Percentiles rank a stretch among this genome's conserved stretches.
These are phyloP conservation scores for Yasuhikotakia modesta DNA, from an alignment of 2,797 vertebrate genomes.

Conservation along the genomic window DNA sequence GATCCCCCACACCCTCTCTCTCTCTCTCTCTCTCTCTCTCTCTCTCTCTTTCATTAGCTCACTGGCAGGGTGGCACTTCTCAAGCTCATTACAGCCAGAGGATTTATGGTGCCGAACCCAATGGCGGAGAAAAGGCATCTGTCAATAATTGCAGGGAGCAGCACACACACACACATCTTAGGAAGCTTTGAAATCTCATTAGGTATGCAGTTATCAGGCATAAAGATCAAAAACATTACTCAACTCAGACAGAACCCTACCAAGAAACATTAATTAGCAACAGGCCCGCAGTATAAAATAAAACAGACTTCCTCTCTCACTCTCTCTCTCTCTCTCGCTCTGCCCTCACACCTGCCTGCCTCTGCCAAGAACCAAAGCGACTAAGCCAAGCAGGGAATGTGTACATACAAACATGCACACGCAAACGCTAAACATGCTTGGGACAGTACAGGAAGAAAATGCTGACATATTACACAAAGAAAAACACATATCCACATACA, in stretches of 20 bases:
- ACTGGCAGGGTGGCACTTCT: constrained; percentile 99
- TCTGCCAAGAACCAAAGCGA: constrained; percentile 66
- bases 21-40: constrained; percentile 68
- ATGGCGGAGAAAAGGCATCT: constrained; percentile 99
- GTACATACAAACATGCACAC: constrained; percentile 14
- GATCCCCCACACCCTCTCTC: constrained; percentile 67
- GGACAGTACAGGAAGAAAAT: constrained; percentile 53
- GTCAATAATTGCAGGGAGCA: constrained; percentile 99
- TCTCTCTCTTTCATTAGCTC: constrained; percentile 98
- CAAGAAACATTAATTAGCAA: constrained; percentile 99
- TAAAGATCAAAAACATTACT: constrained; percentile 99
- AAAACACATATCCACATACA: constrained; percentile 50
- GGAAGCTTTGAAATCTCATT: constrained; percentile 99
- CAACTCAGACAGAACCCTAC: constrained; percentile 99
- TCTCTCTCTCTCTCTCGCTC: constrained; percentile 53
- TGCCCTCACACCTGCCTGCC: constrained; percentile 83
- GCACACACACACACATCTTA: constrained; percentile 97
- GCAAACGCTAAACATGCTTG: constrained; percentile 46
- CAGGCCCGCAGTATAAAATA: constrained; percentile 94
- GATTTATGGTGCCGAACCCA: constrained; percentile 99
- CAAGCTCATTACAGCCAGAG: constrained; percentile 99
- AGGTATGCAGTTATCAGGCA: constrained; percentile 99
- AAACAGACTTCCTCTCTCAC: constrained; percentile 82
- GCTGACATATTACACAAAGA: constrained; percentile 51
- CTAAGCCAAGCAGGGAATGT: constrained; percentile 29